Base-by-base conservation (phyloP, 1,140 invertebrate species). In the Semibalanus balanoides region DNA sequence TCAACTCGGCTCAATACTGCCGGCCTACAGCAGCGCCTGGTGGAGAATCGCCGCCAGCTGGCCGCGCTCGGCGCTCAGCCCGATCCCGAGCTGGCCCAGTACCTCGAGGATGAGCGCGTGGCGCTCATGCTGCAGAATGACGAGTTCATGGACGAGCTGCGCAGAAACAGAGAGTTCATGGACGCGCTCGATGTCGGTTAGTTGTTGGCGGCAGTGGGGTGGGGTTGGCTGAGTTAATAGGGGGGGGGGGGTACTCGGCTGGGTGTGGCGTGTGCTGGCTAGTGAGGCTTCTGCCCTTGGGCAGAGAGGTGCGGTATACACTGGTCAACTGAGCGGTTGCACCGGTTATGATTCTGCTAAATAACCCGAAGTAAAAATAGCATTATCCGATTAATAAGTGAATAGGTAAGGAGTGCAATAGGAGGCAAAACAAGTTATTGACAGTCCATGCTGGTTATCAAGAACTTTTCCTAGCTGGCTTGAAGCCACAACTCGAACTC, bases 51-150 rank as follows among this genome's bases (percentile, higher is more conserved):
- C 51, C 51, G 51, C 22, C 51, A 64, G 51, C 51, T 64, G 51
- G 51, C 51, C 1, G 51, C 51, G 9, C 51, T 64, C 14, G 51
- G 51, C 51, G n/a, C 35, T 30, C 14, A 79, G 73, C 81, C 81
- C 64, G 86, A 87, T 80, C 83, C 84, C 30, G 86, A 87, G 74
- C 81, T 87, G 69, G 86, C 88, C 1, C 87, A 86, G 79, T 86
- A 87, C 81, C 84, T 90, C 76, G 89, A 89, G 79, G 93, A 94
- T 81, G 92, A 93, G 83, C 86, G 91, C 79, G 92, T 96, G 76
- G 93, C 93, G 0, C 87, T 95, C 76, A 92, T 95, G 84, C 84
- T 96, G 74, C 94, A 96, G 83, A 96, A 96, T 82, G 93, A 94
- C 83, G 94, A 96, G 84, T 96, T 96, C 81, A 91, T 96, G 88